Conservation (phyloP, 2,888 invertebrate genomes). For the Pheosia tremula region DNA sequence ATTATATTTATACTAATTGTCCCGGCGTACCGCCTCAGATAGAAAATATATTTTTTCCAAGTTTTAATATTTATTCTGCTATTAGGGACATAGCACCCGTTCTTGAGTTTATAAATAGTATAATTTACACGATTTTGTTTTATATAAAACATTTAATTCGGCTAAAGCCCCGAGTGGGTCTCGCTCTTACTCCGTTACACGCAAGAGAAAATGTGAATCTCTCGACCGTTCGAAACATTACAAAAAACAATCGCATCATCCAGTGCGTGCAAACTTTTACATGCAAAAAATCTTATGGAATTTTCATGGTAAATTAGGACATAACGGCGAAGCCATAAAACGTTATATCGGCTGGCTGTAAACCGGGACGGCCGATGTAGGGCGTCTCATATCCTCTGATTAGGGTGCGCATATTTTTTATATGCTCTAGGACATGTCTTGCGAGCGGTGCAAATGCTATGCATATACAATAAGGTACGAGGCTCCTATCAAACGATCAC, state of each 20-base stretch:
- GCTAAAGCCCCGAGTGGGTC: too few species aligned
- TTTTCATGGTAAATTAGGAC: slow-evolving; percentile 17
- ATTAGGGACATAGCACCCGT: too few species aligned
- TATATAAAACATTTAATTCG: too few species aligned
- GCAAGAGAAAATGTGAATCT: neutral
- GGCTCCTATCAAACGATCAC: too few species aligned
- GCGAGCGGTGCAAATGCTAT: too few species aligned
- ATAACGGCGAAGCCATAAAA: slow-evolving; percentile 18
- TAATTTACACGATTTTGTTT: too few species aligned
- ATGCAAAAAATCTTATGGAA: slow-evolving; percentile 10
- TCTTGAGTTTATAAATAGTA: too few species aligned
- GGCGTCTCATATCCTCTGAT: neutral
- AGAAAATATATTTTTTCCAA: too few species aligned
- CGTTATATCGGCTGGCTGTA: slow-evolving; percentile 3
- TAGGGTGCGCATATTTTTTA: neutral
- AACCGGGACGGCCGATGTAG: slow-evolving; percentile 1
- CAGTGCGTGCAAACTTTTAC: neutral
- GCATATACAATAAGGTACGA: too few species aligned
- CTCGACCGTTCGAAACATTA: neutral
- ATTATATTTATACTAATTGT: too few species aligned
- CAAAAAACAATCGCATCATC: neutral
- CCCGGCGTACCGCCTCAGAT: too few species aligned
- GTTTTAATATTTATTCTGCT: too few species aligned
- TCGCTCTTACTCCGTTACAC: neutral
- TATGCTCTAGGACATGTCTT: neutral